Conservation (phyloP, 2,113 vertebrate species). For the Sinocyclocheilus anshuiensis region DNA sequence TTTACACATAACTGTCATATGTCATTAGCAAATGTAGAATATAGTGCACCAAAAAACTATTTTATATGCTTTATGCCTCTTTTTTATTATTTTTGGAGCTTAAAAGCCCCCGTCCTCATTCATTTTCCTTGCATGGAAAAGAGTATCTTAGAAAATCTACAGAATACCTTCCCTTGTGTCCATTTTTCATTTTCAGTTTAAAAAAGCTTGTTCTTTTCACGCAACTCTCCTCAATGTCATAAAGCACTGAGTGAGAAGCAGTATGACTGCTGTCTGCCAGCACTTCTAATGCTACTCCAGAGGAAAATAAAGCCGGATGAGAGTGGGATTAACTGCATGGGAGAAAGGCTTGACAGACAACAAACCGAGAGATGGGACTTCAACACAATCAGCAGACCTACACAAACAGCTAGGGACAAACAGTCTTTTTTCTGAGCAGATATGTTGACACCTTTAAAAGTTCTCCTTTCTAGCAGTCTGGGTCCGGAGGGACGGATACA, state of each 20-base stretch:
- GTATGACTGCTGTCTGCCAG: not conserved
- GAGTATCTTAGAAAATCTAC: not conserved
- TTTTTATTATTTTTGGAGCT: not conserved
- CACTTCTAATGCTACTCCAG: not conserved
- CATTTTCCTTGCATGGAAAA: not conserved
- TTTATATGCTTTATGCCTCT: not conserved
- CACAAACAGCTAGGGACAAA: not conserved
- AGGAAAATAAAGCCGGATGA: constrained; percentile 20
- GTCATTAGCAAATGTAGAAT: not conserved
- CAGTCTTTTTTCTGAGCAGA: constrained; percentile 6
- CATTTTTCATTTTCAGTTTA: not conserved
- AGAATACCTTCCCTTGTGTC: constrained; percentile 5
- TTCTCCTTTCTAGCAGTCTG: not conserved
- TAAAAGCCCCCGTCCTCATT: not conserved
- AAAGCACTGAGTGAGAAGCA: constrained; percentile 9
- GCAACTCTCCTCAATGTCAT: not conserved
- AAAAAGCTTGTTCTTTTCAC: not conserved
- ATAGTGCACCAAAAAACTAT: not conserved
- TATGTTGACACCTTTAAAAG: constrained; percentile 26
- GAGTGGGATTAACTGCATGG: not conserved
- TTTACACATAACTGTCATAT: not conserved
- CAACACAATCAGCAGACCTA: constrained; percentile 2
- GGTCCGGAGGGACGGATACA: not conserved
- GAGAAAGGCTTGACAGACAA: not conserved
- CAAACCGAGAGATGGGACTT: not conserved